Evolutionary conservation across 1,140 invertebrate species (phyloP).

Genomic region (Leucophenga varia): DNA sequence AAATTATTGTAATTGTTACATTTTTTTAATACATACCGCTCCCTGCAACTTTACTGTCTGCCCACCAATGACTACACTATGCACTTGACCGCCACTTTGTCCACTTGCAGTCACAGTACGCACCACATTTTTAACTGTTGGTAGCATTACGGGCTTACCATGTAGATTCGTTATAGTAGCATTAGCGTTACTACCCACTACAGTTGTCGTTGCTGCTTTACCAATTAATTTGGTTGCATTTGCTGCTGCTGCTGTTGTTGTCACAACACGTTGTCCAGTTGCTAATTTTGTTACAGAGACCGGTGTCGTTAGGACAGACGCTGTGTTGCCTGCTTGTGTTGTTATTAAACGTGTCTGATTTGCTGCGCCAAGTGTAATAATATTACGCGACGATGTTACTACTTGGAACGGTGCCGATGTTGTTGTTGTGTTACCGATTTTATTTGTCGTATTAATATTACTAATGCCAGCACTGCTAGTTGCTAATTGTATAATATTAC

Average conservation of each 20-base stretch:
- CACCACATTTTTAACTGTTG: slow-evolving; percentile 14
- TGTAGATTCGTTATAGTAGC: slow-evolving; percentile 59
- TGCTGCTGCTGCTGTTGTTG: slow-evolving; percentile 29
- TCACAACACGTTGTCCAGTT: slow-evolving; percentile 11
- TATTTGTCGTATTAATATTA: no score
- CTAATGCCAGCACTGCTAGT: slow-evolving; percentile 13
- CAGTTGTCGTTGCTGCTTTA: slow-evolving; percentile 7
- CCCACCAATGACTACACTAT: slow-evolving; percentile 53
- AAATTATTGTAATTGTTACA: no score
- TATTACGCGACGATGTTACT: slow-evolving; percentile 16
- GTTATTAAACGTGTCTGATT: slow-evolving; percentile 4
- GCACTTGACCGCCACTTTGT: slow-evolving; percentile 10
- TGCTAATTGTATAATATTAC: slow-evolving; percentile 32
- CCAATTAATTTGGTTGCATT: slow-evolving; percentile 54
- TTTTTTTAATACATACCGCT: slow-evolving; percentile 24
- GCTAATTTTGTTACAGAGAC: no score
- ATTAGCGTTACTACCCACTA: slow-evolving; percentile 38
- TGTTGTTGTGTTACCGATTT: slow-evolving; percentile 13
- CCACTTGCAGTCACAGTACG: slow-evolving; percentile 11
- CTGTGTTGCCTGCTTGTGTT: slow-evolving; percentile 5
- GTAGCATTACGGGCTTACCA: slow-evolving; percentile 60
- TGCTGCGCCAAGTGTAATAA: slow-evolving; percentile 28
- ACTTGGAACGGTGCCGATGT: slow-evolving; percentile 2
- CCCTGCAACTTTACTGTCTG: slow-evolving; percentile 49
- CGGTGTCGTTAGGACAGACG: slow-evolving; percentile 4